A percentile compares a stretch with the other conserved stretches of the same genome.
These are phyloP conservation scores for Enteromius viviparus DNA, from an alignment of 2,797 vertebrate species.

Conservation along the genomic window DNA sequence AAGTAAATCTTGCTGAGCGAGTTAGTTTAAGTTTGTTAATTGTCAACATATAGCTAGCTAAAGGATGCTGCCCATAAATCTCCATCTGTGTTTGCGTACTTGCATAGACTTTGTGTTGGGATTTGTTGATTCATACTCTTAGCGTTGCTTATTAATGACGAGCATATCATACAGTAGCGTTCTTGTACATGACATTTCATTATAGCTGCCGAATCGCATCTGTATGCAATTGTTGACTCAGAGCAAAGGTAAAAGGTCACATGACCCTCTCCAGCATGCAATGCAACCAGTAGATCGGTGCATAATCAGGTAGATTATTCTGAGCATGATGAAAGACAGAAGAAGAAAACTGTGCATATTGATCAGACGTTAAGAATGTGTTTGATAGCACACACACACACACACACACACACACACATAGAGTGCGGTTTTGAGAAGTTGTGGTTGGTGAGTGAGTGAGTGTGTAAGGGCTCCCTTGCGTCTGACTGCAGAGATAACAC, in stretches of 20 bases:
- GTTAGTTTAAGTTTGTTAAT: neutral
- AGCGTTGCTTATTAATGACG: slow-evolving; percentile 48
- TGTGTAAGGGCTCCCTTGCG: slow-evolving; percentile 54
- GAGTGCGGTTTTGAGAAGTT: neutral
- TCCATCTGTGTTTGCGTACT: neutral
- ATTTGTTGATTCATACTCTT: slow-evolving; percentile 56
- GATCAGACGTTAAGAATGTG: slow-evolving; percentile 48
- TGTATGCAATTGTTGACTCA: neutral
- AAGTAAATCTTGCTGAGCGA: neutral
- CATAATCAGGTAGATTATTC: slow-evolving; percentile 22
- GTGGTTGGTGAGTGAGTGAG: slow-evolving; percentile 53
- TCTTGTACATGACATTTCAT: slow-evolving; percentile 64
- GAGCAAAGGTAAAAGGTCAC: slow-evolving; percentile 43
- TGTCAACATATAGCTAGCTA: neutral
- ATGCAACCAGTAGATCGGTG: neutral
- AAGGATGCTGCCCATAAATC: neutral
- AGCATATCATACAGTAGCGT: neutral
- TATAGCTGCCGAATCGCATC: slow-evolving; percentile 58
- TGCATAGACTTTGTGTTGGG: slow-evolving; percentile 26
- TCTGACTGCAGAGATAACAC: slow-evolving; percentile 43
- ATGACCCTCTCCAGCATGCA: slow-evolving; percentile 10
- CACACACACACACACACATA: neutral
- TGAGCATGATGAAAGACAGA: slow-evolving; percentile 13
- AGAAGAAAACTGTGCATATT: slow-evolving; percentile 44
- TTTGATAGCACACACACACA: neutral